phyloP scores from a whole-genome alignment of 2,797 vertebrate genomes.

The Salmo trutta region DNA sequence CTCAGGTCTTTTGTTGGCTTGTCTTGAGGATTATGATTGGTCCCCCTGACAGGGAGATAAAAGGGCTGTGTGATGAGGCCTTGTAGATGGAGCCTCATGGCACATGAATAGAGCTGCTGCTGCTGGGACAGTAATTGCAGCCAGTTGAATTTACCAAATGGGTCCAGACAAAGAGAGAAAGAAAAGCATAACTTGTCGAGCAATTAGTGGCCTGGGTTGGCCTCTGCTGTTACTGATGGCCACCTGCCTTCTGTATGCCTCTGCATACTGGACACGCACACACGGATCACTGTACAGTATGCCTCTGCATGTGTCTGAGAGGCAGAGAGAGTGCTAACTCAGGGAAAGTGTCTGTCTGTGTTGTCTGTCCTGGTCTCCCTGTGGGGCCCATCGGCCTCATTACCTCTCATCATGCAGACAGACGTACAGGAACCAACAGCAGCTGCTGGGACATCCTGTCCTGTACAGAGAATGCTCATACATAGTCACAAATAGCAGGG shows the following conservation, averaged over 20 bases:
- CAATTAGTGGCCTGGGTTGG: slow-evolving; percentile 6
- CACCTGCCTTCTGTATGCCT: not conserved
- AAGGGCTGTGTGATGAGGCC: not conserved
- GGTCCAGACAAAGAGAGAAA: not conserved
- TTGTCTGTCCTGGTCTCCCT: not conserved
- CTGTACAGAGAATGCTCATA: not conserved
- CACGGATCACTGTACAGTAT: not conserved
- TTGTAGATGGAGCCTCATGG: not conserved
- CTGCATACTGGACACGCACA: not conserved
- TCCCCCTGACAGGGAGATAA: not conserved
- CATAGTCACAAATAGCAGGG: not conserved
- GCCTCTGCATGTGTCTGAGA: not conserved
- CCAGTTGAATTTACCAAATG: not conserved
- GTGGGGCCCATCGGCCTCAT: not conserved
- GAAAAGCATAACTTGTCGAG: not conserved
- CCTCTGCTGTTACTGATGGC: not conserved
- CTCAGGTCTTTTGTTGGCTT: not conserved
- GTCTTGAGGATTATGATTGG: not conserved
- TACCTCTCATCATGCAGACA: slow-evolving; percentile 1
- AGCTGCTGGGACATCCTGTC: not conserved
- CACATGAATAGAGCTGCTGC: not conserved
- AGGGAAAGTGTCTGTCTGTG: not conserved
- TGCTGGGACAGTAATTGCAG: not conserved
- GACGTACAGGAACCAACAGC: not conserved
- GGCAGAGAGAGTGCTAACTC: not conserved